These are phyloP conservation scores for Ciconia boyciana DNA, from an alignment of 2,113 vertebrate genomes.

Conservation along the genomic window DNA sequence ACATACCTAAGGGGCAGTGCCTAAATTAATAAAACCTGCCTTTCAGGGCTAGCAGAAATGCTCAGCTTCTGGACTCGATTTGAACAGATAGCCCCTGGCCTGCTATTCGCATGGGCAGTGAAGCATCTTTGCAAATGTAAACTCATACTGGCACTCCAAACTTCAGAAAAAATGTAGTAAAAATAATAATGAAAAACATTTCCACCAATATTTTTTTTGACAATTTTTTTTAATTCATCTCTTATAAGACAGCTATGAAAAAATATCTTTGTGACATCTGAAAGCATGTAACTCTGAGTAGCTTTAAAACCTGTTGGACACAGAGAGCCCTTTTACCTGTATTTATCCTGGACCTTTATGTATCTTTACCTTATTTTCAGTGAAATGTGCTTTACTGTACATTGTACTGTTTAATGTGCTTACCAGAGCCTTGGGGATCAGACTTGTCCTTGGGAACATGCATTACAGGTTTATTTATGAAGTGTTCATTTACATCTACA, in stretches of 20 bases:
- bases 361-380: neutral
- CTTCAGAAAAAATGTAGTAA: neutral
- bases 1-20: neutral
- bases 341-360: neutral
- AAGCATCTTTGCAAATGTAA: neutral
- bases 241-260: neutral
- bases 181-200: neutral
- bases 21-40: neutral
- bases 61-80: neutral
- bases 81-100: neutral
- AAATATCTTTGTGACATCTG: neutral
- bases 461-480: neutral
- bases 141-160: neutral
- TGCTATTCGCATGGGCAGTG: neutral
- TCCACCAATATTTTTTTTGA: neutral
- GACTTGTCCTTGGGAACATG: neutral
- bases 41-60: neutral
- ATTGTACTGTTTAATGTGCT: neutral
- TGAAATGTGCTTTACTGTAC: neutral
- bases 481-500: neutral
- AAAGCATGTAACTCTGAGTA: neutral
- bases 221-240: neutral
- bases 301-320: neutral
- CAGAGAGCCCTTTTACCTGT: neutral
- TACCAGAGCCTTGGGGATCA: neutral